Evolutionary conservation across 1,140 invertebrate species (phyloP).

Genomic region (Mactra quadrangularis): DNA sequence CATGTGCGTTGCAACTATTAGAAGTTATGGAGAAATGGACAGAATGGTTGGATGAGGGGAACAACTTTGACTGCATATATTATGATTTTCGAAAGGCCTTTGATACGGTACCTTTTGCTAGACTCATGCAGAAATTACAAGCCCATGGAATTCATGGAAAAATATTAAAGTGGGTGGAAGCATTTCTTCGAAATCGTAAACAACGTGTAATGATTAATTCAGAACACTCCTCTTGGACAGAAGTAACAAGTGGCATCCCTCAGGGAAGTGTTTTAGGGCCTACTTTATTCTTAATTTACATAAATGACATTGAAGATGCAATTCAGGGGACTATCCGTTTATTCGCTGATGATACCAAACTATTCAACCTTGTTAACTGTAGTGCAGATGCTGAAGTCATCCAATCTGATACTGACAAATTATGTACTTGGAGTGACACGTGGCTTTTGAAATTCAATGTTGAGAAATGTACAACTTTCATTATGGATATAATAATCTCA

Average conservation of each 20-base stretch:
- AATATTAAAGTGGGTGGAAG: not conserved
- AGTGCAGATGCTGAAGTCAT: not conserved
- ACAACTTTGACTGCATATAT: slow-evolving; percentile 25
- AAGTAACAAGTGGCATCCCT: slow-evolving; percentile 29
- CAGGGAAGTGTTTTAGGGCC: slow-evolving; percentile 33
- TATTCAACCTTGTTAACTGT: not conserved
- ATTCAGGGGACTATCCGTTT: not conserved
- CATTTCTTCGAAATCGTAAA: slow-evolving; percentile 4
- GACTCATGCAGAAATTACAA: slow-evolving; percentile 14
- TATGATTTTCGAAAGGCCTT: slow-evolving; percentile 14
- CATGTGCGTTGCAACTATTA: slow-evolving; percentile 22
- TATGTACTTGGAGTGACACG: not conserved
- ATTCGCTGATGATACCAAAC: slow-evolving; percentile 27
- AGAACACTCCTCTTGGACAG: not conserved
- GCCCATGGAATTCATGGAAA: slow-evolving; percentile 23
- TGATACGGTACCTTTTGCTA: not conserved
- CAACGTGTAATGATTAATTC: slow-evolving; percentile 1
- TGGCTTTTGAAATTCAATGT: slow-evolving; percentile 19
- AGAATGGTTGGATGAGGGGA: slow-evolving; percentile 16
- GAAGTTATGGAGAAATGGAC: slow-evolving; percentile 30
- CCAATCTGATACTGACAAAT: not conserved
- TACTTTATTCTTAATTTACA: slow-evolving; percentile 28
- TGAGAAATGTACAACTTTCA: not conserved
- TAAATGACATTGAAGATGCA: slow-evolving; percentile 22
- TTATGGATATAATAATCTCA: not conserved